These are phyloP conservation scores for Coremacera marginata DNA, from an alignment of 2,888 invertebrate species.

Conservation along the genomic window DNA sequence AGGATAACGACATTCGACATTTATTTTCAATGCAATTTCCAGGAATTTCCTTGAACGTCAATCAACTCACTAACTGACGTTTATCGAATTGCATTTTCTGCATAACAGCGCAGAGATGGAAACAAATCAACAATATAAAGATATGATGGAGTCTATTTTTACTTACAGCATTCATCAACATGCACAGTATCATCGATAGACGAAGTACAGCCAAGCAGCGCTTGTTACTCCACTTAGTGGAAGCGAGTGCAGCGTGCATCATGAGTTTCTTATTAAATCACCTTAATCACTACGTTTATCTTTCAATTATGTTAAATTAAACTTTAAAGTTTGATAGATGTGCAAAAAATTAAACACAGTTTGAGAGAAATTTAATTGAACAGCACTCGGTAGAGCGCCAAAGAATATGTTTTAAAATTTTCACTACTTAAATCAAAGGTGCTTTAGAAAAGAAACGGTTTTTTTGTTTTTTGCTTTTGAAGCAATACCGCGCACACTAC, in stretches of 20 bases:
- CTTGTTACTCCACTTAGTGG: conserved; percentile 7
- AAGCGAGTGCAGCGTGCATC: background rate
- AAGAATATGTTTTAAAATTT: conserved; percentile 47
- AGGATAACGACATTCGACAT: background rate
- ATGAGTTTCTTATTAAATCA: background rate
- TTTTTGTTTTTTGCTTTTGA: background rate
- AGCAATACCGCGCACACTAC: conserved; percentile 44
- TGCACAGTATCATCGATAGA: conserved; percentile 58
- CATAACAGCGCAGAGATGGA: background rate
- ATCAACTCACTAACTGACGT: background rate
- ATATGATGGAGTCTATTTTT: background rate
- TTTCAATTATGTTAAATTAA: too few relatives aligned
- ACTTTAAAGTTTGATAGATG: too few relatives aligned
- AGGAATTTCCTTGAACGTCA: conserved; percentile 5
- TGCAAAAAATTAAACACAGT: background rate
- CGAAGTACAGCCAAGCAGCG: conserved; percentile 46
- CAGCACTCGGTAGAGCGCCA: conserved; percentile 24
- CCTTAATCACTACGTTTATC: too few relatives aligned
- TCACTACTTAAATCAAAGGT: background rate
- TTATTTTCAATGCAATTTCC: conserved; percentile 2
- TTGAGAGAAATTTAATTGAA: background rate
- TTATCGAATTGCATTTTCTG: background rate
- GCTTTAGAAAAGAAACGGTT: background rate
- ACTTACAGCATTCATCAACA: conserved; percentile 66
- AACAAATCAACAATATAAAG: background rate